phyloP scores from a whole-genome alignment of 2,888 invertebrate species.

The Lithosia quadra region DNA sequence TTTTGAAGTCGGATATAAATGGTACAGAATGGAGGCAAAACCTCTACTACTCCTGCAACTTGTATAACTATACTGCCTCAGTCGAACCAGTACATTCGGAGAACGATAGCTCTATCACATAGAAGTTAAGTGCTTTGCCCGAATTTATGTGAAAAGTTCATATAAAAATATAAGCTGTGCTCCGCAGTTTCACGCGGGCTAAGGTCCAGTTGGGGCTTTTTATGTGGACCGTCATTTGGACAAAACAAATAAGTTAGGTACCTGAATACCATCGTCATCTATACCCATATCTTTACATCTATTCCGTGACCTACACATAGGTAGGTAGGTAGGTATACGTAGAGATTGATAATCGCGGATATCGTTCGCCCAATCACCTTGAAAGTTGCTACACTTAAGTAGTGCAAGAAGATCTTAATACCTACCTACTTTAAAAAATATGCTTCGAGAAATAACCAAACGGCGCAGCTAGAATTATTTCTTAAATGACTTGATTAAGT shows the following conservation, averaged over 20 bases:
- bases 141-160: not conserved
- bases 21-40: not conserved
- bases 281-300: too few species aligned
- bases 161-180: slow-evolving; percentile 5
- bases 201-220: not conserved
- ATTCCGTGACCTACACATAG: not conserved
- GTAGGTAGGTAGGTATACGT: not conserved
- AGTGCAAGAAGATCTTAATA: too few species aligned
- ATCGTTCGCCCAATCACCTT: too few species aligned
- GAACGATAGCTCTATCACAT: not conserved
- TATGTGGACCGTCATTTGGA: not conserved
- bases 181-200: not conserved
- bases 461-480: too few species aligned
- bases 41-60: too few species aligned
- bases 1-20: too few species aligned
- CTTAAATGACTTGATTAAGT: too few species aligned
- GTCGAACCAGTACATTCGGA: not conserved
- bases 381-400: too few species aligned
- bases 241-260: not conserved
- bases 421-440: too few species aligned
- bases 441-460: too few species aligned
- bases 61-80: not conserved
- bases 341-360: too few species aligned
- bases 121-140: not conserved
- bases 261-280: not conserved